Base-by-base conservation (phyloP, 2,113 vertebrate species). In the Trogon surrucura region DNA sequence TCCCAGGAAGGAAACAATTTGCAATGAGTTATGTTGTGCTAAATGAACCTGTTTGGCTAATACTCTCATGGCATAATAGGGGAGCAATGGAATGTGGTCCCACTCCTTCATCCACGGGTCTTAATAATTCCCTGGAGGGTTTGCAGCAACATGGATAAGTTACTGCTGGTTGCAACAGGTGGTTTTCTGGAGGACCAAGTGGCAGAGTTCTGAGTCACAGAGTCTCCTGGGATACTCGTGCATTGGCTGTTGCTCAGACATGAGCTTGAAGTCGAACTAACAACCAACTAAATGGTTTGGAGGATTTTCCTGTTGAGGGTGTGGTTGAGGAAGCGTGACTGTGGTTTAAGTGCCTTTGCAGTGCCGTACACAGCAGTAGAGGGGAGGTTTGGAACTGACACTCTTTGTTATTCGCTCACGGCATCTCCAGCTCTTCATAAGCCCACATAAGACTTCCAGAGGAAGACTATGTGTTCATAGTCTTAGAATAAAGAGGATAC, bases 181-280 rank as follows among this genome's bases (percentile, higher is more conserved):
- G 27, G 7, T 80, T 85, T 89, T 91, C 80, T 81, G 58, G 80
- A 82, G 53, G 45, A 89, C 41, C 57, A 77, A 62, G 62, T 87
- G 75, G 57, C n/a, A 80, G 50, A 93, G 5, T 69, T 77, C 80
- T 95, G 92, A 92, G 60, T 95, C 88, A 91, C 20, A 45, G 54
- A 80, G 71, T 62, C 17, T 84, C 44, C 41, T 77, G 64, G 19
- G 54, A 38, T 89, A 30, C 32, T 84, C 13, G 44, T 66, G 38
- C 4, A 0, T 78, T 86, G 91, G 17, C 74, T n/a, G 48, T 41
- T 61, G 45, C 34, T 88, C 34, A 66, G 36, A 85, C 36, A 44
- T 74, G 79, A 93, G 54, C 47, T 58, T 83, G 60, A 34, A 78
- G 41, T 80, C 67, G 89, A 85, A 58, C 36, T 75, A 75, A 34